Conservation (phyloP, 2,888 invertebrate genomes). For the Aphodius sticticus region DNA sequence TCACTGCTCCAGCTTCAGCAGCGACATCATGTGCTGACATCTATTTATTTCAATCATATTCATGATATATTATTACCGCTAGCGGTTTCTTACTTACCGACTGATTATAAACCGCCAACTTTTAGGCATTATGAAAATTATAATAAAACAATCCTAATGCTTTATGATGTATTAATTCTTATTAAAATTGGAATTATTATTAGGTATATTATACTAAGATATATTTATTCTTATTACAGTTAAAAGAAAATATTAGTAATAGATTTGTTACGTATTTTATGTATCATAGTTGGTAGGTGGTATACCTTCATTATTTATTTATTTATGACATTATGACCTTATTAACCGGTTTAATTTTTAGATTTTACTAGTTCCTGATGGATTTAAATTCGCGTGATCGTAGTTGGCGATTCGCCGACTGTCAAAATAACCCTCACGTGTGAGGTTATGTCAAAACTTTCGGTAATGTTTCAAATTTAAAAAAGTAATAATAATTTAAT, state of each 20-base stretch:
- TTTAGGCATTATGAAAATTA: no score
- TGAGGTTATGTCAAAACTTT: slow-evolving; percentile 19
- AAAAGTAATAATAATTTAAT: neutral
- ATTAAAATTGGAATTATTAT: no score
- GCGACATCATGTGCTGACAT: slow-evolving; percentile 44
- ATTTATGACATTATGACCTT: no score
- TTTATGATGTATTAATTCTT: no score
- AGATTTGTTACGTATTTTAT: no score
- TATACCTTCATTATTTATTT: no score
- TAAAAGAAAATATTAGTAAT: no score
- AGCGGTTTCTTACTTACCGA: slow-evolving; percentile 28
- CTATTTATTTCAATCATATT: slow-evolving; percentile 40
- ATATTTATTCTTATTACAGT: no score
- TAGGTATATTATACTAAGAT: no score
- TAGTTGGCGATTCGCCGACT: neutral
- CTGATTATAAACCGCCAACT: neutral
- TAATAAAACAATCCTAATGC: no score
- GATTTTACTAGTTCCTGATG: neutral
- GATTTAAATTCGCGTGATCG: neutral
- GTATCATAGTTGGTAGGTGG: no score
- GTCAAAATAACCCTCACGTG: slow-evolving; percentile 21
- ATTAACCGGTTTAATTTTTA: no score
- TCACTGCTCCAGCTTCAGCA: slow-evolving; percentile 53
- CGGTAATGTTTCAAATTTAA: slow-evolving; percentile 12
- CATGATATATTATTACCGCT: slow-evolving; percentile 30